A percentile compares a stretch with the other conserved stretches of the same genome.
These are phyloP conservation scores for Pica pica DNA, from an alignment of 2,113 vertebrate genomes.

Conservation along the genomic window DNA sequence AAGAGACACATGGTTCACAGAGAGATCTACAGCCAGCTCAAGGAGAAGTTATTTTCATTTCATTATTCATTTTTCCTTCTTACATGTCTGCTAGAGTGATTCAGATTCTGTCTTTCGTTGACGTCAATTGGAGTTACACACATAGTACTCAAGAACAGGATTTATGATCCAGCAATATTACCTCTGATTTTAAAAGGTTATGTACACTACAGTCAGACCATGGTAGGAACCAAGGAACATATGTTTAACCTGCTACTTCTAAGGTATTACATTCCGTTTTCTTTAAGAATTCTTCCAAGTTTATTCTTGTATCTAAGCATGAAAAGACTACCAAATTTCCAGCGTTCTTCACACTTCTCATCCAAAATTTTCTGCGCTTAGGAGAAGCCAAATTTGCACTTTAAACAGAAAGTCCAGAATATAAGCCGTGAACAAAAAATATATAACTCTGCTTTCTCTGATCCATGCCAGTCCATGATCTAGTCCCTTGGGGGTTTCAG, in stretches of 20 bases:
- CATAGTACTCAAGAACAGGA: not conserved
- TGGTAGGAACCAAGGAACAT: not conserved
- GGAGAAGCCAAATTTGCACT: not conserved
- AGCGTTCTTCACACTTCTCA: not conserved
- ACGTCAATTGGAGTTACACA: not conserved
- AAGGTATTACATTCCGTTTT: not conserved
- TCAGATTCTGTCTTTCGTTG: not conserved
- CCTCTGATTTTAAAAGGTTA: conserved; percentile 8
- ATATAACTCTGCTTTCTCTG: not conserved
- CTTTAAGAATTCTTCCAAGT: not conserved
- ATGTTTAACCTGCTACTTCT: not conserved
- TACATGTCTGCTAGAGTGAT: not conserved
- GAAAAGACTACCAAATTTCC: not conserved
- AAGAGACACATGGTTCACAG: not conserved
- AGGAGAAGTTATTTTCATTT: not conserved
- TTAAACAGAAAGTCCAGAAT: not conserved
- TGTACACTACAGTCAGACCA: not conserved
- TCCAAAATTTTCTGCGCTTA: not conserved
- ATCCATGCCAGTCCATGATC: not conserved
- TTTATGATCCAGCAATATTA: not conserved
- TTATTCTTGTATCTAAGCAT: not conserved
- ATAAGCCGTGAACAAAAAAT: not conserved
- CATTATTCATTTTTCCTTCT: not conserved
- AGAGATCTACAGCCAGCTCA: not conserved
- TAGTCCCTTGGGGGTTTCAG: not conserved